Conservation (phyloP, 2,888 invertebrate genomes). For the Lagria hirta region DNA sequence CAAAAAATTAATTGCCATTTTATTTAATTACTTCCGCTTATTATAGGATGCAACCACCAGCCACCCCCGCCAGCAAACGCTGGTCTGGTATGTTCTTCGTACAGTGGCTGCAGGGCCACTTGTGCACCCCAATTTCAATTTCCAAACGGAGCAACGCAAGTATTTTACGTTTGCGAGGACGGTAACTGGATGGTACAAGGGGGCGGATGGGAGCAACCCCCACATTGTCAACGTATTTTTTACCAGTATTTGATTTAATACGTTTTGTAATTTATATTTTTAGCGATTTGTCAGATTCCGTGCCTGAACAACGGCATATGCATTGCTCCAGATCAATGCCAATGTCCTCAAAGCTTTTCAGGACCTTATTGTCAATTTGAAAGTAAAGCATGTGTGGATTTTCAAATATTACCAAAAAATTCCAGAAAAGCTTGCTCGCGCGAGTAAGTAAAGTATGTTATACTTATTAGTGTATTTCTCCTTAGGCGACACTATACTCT, state of each 20-base stretch:
- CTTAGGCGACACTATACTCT: no score
- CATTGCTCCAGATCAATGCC: slow-evolving; percentile 70
- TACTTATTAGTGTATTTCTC: slow-evolving; percentile 1
- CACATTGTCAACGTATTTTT: slow-evolving; percentile 65
- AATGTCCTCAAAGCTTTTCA: slow-evolving; percentile 71
- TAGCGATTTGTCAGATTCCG: slow-evolving; percentile 72
- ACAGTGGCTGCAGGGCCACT: slow-evolving; percentile 57
- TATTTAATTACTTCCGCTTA: slow-evolving; percentile 15
- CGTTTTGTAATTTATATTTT: slow-evolving; percentile 31
- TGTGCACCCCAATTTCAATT: slow-evolving; percentile 58
- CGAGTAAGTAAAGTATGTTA: slow-evolving; percentile 56
- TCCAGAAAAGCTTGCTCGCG: slow-evolving; percentile 63
- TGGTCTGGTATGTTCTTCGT: slow-evolving; percentile 47
- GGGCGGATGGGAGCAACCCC: slow-evolving; percentile 55
- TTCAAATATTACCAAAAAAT: slow-evolving; percentile 67
- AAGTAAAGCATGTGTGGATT: slow-evolving; percentile 69
- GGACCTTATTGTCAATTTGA: slow-evolving; percentile 76
- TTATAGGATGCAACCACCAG: slow-evolving; percentile 44
- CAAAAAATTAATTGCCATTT: slow-evolving; percentile 11
- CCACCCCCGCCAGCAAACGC: slow-evolving; percentile 49
- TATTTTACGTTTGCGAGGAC: slow-evolving; percentile 56
- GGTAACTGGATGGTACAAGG: slow-evolving; percentile 57
- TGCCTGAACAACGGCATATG: slow-evolving; percentile 85
- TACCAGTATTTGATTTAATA: slow-evolving; percentile 3
- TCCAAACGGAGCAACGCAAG: slow-evolving; percentile 56